phyloP scores from a whole-genome alignment of 2,113 vertebrate species.

The Tetrax tetrax region DNA sequence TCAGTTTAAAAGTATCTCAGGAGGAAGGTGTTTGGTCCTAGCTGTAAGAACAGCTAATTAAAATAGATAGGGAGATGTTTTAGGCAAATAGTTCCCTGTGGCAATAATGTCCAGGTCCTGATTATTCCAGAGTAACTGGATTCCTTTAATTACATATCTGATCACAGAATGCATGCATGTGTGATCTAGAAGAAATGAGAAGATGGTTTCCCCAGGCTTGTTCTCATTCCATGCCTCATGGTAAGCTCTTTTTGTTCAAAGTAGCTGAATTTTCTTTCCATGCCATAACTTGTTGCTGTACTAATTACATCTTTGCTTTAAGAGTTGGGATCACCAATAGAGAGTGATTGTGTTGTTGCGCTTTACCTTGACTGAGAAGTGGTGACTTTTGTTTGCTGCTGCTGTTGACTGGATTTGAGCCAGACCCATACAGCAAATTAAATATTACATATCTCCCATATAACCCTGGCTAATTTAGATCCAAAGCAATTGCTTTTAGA shows the following conservation, averaged over 20 bases:
- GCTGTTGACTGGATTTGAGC: slow-evolving; percentile 27
- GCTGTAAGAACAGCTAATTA: background rate
- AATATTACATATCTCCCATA: slow-evolving; percentile 27
- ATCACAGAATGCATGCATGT: background rate
- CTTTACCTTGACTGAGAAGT: background rate
- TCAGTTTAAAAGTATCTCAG: background rate
- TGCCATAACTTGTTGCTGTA: background rate
- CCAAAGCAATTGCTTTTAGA: slow-evolving; percentile 52
- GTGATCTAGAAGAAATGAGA: background rate
- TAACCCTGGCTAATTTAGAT: slow-evolving; percentile 20
- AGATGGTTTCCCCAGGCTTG: background rate
- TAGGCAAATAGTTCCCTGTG: background rate
- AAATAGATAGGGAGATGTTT: background rate
- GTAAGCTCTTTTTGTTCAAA: background rate
- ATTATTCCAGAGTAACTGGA: background rate
- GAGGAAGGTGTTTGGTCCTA: background rate
- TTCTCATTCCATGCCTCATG: background rate
- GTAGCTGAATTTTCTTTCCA: background rate
- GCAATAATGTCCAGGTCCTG: background rate
- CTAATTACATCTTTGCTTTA: background rate
- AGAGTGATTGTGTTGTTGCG: background rate
- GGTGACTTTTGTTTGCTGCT: slow-evolving; percentile 27
- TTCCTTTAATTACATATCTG: background rate
- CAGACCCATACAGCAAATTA: slow-evolving; percentile 47
- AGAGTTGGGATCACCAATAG: background rate